Conservation (phyloP, 2,888 invertebrate genomes). For the Galerucella nymphaeae region DNA sequence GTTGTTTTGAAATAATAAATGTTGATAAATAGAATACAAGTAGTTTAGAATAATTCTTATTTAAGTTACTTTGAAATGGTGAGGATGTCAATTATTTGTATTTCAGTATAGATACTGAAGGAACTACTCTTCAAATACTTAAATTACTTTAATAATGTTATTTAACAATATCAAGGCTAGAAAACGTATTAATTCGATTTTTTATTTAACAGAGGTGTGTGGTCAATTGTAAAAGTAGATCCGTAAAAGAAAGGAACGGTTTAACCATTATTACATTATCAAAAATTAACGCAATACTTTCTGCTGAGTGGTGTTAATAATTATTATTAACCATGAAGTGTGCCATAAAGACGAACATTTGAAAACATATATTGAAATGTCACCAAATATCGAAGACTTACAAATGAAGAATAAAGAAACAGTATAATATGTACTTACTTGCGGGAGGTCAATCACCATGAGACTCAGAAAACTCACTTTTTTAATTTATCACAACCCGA, state of each 20-base stretch:
- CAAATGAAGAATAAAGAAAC: constrained; percentile 32
- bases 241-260: constrained; percentile 19
- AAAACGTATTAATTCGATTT: not conserved
- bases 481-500: constrained; percentile 49
- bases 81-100: too few relatives aligned
- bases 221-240: constrained; percentile 22
- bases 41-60: too few relatives aligned
- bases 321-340: not conserved
- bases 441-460: constrained; percentile 47
- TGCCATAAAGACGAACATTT: not conserved
- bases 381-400: constrained; percentile 24
- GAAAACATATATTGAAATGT: not conserved
- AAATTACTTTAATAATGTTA: not conserved
- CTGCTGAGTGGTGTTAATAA: not conserved
- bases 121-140: too few relatives aligned
- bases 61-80: too few relatives aligned
- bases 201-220: constrained; percentile 6
- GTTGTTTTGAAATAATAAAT: too few relatives aligned
- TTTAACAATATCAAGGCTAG: not conserved
- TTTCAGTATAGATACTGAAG: too few relatives aligned
- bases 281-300: constrained; percentile 23
- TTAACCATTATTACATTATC: constrained; percentile 19
- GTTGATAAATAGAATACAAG: too few relatives aligned
- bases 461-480: constrained; percentile 43
- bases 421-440: constrained; percentile 38